phyloP scores from a whole-genome alignment of 2,888 invertebrate species.

The Netelia virgata region DNA sequence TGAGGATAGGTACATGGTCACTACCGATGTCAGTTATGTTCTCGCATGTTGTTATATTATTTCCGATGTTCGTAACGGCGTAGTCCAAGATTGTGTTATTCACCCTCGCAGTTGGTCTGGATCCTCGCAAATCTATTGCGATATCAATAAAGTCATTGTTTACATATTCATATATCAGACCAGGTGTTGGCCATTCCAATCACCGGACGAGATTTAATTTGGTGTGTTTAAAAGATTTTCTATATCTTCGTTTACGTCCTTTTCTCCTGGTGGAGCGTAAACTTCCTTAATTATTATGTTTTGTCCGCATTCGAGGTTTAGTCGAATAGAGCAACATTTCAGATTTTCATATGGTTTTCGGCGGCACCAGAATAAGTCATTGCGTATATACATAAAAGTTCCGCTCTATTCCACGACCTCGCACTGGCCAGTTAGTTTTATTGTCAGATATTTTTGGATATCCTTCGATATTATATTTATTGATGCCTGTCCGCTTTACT shows the following conservation, averaged over 20 bases:
- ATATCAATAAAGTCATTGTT: constrained; percentile 9
- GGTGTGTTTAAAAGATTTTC: constrained; percentile 17
- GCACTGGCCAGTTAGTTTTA: background rate
- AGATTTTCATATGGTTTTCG: background rate
- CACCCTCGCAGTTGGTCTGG: background rate
- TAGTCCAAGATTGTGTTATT: constrained; percentile 41
- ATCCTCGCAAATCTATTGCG: constrained; percentile 29
- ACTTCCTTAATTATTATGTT: constrained; percentile 29
- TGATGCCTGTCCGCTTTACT: background rate
- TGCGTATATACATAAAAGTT: constrained; percentile 18
- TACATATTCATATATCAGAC: constrained; percentile 3
- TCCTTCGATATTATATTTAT: constrained; percentile 17
- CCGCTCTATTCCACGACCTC: background rate
- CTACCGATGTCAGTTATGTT: constrained; percentile 43
- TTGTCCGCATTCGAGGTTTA: background rate
- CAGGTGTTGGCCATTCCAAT: constrained; percentile 32
- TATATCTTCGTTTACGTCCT: constrained; percentile 35
- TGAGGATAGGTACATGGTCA: constrained; percentile 46
- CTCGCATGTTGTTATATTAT: constrained; percentile 42
- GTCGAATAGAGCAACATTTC: constrained; percentile 11
- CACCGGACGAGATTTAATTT: constrained; percentile 25
- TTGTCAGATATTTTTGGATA: constrained; percentile 9
- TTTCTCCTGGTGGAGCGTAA: constrained; percentile 21
- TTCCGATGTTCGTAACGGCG: constrained; percentile 38
- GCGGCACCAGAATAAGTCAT: background rate